Evolutionary conservation across 1,140 invertebrate genomes (phyloP).

Genomic region (Oedothorax gibbosus): DNA sequence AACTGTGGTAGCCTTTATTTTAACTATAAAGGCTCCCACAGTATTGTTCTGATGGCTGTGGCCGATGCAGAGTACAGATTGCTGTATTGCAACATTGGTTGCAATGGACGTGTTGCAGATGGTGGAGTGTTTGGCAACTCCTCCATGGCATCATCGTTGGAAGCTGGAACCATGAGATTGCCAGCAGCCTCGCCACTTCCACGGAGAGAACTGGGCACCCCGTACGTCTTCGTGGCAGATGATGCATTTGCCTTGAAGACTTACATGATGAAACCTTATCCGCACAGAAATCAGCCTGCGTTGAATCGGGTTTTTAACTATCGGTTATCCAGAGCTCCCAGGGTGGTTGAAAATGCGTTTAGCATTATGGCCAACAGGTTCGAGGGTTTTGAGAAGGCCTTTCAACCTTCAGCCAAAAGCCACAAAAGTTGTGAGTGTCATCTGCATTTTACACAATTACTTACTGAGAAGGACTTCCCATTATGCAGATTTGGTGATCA

Average conservation of each 20-base stretch:
- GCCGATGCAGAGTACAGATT: not conserved
- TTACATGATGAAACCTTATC: conserved; percentile 40
- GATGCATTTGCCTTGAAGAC: not conserved
- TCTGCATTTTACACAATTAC: too few species aligned
- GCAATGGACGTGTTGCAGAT: not conserved
- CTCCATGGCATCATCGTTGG: not conserved
- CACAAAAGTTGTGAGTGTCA: too few species aligned
- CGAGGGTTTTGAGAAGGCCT: too few species aligned
- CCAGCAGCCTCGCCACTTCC: not conserved
- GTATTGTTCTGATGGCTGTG: not conserved
- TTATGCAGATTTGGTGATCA: too few species aligned
- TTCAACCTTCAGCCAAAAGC: too few species aligned
- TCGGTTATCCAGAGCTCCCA: too few species aligned
- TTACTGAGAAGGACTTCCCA: too few species aligned
- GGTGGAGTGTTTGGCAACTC: not conserved
- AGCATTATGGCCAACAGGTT: too few species aligned
- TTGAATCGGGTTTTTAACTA: too few species aligned
- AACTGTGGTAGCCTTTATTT: not conserved
- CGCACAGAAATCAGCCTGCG: conserved; percentile 64
- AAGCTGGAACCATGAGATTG: not conserved
- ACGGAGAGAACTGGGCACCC: not conserved
- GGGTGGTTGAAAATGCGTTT: too few species aligned
- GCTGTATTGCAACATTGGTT: not conserved
- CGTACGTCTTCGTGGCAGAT: not conserved
- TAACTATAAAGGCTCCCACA: not conserved